A percentile compares a stretch with the other conserved stretches of the same genome.
These are phyloP conservation scores for Falcunculus frontatus DNA, from an alignment of 2,113 vertebrate species.

Conservation along the genomic window DNA sequence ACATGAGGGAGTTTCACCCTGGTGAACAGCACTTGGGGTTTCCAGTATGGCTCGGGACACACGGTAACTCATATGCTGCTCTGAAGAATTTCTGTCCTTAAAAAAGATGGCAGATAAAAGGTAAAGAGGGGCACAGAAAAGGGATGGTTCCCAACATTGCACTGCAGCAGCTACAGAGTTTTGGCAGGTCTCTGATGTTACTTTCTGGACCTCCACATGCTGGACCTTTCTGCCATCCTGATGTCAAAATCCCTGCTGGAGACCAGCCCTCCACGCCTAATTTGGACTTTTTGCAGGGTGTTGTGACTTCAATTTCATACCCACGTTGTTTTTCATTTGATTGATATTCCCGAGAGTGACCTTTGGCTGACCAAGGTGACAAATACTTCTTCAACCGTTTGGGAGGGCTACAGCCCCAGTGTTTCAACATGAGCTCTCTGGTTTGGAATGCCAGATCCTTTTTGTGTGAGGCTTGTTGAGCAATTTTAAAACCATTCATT, in stretches of 20 bases:
- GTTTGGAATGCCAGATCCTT: slow-evolving; percentile 49
- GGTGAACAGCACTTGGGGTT: background rate
- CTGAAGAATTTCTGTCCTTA: background rate
- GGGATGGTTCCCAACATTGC: background rate
- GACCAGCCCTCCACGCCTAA: background rate
- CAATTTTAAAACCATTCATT: slow-evolving; percentile 36
- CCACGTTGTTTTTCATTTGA: slow-evolving; percentile 31
- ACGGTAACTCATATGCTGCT: background rate
- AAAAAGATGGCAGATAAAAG: background rate
- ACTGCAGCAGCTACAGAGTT: background rate
- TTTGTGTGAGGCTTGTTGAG: slow-evolving; percentile 8
- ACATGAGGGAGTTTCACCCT: background rate
- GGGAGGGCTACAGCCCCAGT: slow-evolving; percentile 26
- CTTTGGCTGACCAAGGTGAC: slow-evolving; percentile 62
- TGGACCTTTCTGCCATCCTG: background rate
- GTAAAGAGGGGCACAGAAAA: background rate
- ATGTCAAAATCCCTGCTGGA: slow-evolving; percentile 4
- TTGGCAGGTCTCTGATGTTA: background rate
- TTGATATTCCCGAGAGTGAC: background rate
- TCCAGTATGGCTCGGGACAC: background rate
- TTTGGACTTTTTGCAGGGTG: background rate
- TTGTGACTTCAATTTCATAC: background rate
- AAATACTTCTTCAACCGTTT: slow-evolving; percentile 54
- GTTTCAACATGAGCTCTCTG: slow-evolving; percentile 44
- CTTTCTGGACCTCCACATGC: background rate